phyloP scores from a whole-genome alignment of 2,113 vertebrate species.

The Gobiocypris rarus region DNA sequence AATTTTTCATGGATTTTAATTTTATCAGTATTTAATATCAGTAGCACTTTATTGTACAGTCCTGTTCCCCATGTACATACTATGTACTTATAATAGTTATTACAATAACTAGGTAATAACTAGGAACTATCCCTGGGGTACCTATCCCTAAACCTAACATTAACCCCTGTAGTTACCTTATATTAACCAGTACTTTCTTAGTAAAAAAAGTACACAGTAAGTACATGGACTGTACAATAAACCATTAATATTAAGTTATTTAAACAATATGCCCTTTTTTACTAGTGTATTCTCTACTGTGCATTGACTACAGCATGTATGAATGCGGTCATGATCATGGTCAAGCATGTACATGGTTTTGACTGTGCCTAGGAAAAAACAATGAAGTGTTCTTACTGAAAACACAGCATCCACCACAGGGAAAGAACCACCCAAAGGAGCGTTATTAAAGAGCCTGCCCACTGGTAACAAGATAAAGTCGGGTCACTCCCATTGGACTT shows the following conservation, averaged over 20 bases:
- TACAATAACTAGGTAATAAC: no score
- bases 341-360: conserved; percentile 19
- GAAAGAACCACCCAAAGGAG: conserved; percentile 67
- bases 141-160: no score
- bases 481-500: conserved; percentile 68
- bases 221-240: no score
- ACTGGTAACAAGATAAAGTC: conserved; percentile 72
- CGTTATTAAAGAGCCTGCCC: conserved; percentile 74
- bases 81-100: no score
- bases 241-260: not conserved
- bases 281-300: not conserved
- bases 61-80: no score
- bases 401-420: not conserved
- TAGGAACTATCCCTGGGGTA: no score
- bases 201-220: no score
- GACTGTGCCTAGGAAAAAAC: not conserved
- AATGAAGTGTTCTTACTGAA: not conserved
- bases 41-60: no score
- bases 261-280: not conserved
- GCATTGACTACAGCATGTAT: not conserved
- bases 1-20: not conserved
- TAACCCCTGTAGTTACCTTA: no score
- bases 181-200: no score
- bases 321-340: not conserved
- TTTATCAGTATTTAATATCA: no score